phyloP scores from a whole-genome alignment of 2,888 invertebrate genomes.

The Erebia aethiops region DNA sequence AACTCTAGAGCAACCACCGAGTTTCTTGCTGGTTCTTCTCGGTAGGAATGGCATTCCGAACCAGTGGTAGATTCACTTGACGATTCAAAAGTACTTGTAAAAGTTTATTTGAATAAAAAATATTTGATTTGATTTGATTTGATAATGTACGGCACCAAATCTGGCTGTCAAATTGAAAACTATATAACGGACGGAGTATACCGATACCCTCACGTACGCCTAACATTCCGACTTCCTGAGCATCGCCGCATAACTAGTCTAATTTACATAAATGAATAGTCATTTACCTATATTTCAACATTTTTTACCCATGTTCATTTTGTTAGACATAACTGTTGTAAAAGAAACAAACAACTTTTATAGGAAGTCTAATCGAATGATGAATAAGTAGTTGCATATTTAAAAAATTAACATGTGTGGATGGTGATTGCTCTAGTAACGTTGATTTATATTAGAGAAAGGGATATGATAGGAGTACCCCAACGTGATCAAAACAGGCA shows the following conservation, averaged over 20 bases:
- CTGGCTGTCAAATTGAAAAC: not conserved
- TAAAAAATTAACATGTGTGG: not conserved
- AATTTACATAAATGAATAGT: constrained; percentile 32
- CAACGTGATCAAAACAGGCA: too few species aligned
- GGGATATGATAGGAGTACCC: too few species aligned
- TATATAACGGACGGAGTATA: not conserved
- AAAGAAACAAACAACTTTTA: constrained; percentile 9
- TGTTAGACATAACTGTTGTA: constrained; percentile 8
- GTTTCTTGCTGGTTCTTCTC: too few species aligned
- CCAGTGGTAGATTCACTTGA: too few species aligned
- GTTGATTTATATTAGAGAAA: too few species aligned
- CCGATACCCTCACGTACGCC: not conserved
- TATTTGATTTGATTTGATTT: too few species aligned
- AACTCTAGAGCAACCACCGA: too few species aligned
- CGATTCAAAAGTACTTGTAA: too few species aligned
- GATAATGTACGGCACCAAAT: too few species aligned
- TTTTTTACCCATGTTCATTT: constrained; percentile 13
- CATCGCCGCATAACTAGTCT: constrained; percentile 36
- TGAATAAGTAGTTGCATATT: not conserved
- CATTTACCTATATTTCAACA: constrained; percentile 22
- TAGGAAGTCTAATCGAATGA: not conserved
- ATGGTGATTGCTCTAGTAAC: too few species aligned
- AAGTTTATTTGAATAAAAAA: too few species aligned
- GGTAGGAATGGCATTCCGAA: too few species aligned
- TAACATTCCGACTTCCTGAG: constrained; percentile 42